These are phyloP conservation scores for Myoxocephalus aenaeus DNA, from an alignment of 2,797 vertebrate genomes.

Conservation along the genomic window DNA sequence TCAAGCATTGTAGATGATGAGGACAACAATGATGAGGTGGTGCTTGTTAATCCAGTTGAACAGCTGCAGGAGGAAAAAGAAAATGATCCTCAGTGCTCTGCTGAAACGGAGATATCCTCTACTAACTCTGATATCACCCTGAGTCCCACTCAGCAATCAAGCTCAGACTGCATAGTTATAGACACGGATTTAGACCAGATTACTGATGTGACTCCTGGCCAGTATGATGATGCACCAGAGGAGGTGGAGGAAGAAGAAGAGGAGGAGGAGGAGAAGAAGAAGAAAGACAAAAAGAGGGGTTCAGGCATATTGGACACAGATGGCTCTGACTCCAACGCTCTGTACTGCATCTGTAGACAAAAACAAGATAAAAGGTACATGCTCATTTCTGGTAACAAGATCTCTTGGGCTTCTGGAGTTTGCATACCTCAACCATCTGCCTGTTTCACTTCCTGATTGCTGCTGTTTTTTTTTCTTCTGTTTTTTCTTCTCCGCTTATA, in stretches of 20 bases:
- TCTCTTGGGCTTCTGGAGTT: constrained; percentile 31
- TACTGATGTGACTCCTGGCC: constrained; percentile 42
- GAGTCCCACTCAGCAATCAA: constrained; percentile 49
- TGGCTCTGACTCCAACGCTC: constrained; percentile 84
- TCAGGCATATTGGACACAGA: constrained; percentile 81
- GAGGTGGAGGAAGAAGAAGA: constrained; percentile 43
- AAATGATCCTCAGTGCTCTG: constrained; percentile 10
- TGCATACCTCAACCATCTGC: constrained; percentile 46
- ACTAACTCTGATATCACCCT: constrained; percentile 31
- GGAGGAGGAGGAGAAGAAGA: constrained; percentile 1
- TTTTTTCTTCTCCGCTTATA: constrained; percentile 55
- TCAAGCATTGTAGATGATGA: constrained; percentile 42
- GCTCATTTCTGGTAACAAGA: constrained; percentile 31
- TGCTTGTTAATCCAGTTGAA: constrained; percentile 56
- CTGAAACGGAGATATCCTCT: constrained; percentile 21
- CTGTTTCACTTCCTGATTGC: constrained; percentile 54
- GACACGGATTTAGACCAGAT: constrained; percentile 62
- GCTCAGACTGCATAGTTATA: constrained; percentile 58
- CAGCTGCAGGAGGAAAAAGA: constrained; percentile 75
- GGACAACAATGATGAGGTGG: constrained; percentile 54
- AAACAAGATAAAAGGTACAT: constrained; percentile 91
- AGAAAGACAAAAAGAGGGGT: constrained; percentile 35
- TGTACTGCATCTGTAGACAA: constrained; percentile 92
- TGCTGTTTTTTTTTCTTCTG: background rate
- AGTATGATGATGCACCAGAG: constrained; percentile 72